Evolutionary conservation across 1,140 invertebrate species (phyloP).

Genomic region (Drosophila takahashii): DNA sequence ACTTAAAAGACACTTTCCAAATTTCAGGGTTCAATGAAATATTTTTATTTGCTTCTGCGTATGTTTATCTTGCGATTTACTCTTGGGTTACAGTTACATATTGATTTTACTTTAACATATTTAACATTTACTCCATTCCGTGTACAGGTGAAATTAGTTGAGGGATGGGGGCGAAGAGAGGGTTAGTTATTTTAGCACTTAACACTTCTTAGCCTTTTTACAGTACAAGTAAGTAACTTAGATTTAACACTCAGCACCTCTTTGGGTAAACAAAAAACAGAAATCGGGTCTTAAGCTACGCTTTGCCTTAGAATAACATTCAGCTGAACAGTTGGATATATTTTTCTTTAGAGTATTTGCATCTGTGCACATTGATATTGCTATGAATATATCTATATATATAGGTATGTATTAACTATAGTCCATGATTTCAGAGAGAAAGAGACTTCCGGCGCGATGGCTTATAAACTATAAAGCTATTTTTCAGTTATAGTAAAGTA

Average conservation of each 20-base stretch:
- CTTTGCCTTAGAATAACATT: slow-evolving; percentile 58
- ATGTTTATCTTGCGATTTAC: slow-evolving; percentile 50
- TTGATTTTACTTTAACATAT: slow-evolving; percentile 54
- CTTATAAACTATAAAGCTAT: slow-evolving; percentile 84
- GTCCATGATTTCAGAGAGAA: slow-evolving; percentile 35
- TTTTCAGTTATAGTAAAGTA: slow-evolving; percentile 75
- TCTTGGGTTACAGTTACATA: slow-evolving; percentile 61
- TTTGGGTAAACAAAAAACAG: slow-evolving; percentile 34
- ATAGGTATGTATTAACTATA: slow-evolving; percentile 26
- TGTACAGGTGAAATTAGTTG: slow-evolving; percentile 36
- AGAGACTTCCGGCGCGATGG: slow-evolving; percentile 31
- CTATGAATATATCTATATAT: slow-evolving; percentile 26
- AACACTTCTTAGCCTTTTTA: slow-evolving; percentile 38
- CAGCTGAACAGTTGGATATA: slow-evolving; percentile 66
- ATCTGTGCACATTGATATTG: slow-evolving; percentile 42
- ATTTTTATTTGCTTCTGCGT: slow-evolving; percentile 62
- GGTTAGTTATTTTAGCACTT: slow-evolving; percentile 39
- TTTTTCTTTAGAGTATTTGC: slow-evolving; percentile 33
- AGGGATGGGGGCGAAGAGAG: slow-evolving; percentile 2
- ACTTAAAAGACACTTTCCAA: no score
- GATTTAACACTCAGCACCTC: slow-evolving; percentile 38
- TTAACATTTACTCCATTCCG: slow-evolving; percentile 60
- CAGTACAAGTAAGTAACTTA: slow-evolving; percentile 46
- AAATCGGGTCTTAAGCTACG: slow-evolving; percentile 45
- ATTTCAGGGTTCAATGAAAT: slow-evolving; percentile 73